Evolutionary conservation across 2,797 vertebrate species (phyloP), one percentile per base, ranked within the genome.

Genomic region (Pampus argenteus): DNA sequence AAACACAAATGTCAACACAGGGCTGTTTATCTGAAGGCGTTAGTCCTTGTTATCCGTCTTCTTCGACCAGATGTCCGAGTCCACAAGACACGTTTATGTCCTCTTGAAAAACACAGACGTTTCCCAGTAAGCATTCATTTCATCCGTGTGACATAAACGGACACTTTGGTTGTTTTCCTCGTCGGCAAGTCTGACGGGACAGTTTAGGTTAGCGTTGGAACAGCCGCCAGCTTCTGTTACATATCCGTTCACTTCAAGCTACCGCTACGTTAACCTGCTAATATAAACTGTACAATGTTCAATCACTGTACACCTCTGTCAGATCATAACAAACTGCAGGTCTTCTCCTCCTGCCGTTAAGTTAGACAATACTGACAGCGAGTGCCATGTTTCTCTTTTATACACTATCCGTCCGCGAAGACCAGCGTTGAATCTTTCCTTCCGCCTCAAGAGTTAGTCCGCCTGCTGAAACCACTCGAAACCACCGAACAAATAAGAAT

Each of bases 361-460:
- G 34, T 49, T 10, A 0, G 63, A 89, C 85, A 82, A 83, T 66
- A 71, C 78, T 57, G 36, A 2, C 2, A 74, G 0, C 0, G 0
- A 70, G 69, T 3, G 31, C 71, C 66, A 6, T 23, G 23, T 0
- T 60, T 15, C 1, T 0, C 0, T 2, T 83, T 78, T 90, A 89
- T 87, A 78, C 0, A 0, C 8, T 22, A 74, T 83, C 71, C 82
- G 2, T 88, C 88, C 84, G 87, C 90, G 50, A 34, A 66, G 15
- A 23, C 25, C 2, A 1, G 3, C 1, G 0, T 6, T 13, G 40
- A 9, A 25, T 3, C 0, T 8, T 0, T 45, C 28, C 85, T 38
- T 92, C 88, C 91, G 91, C 91, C 15, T 48, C 36, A 18, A 58
- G 14, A 13, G 23, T 29, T 89, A 91, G 85, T 86, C 52, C 88